Conservation (phyloP, 2,888 invertebrate genomes). For the Sarcophaga subvicina region DNA sequence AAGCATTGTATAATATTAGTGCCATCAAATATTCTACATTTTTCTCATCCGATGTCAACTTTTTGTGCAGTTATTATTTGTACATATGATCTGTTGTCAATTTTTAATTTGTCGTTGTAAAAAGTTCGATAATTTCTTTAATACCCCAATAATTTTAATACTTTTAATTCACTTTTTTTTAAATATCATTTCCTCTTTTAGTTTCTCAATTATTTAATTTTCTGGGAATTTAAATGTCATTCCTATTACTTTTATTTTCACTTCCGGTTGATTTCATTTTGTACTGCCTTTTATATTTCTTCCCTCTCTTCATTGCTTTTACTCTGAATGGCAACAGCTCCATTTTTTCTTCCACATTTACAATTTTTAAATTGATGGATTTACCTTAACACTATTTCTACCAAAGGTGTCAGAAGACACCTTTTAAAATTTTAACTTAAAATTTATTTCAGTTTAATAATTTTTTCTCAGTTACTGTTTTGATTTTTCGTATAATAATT, state of each 20-base stretch:
- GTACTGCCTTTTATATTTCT: neutral
- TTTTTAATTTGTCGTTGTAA: neutral
- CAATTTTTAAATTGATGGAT: too few relatives aligned
- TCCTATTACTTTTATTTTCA: neutral
- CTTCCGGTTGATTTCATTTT: neutral
- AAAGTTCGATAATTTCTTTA: neutral
- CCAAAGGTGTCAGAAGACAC: too few relatives aligned
- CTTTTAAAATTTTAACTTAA: too few relatives aligned
- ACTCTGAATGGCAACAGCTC: too few relatives aligned
- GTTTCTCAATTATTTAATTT: neutral
- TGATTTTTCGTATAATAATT: too few relatives aligned
- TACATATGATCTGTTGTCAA: neutral
- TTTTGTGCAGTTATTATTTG: neutral
- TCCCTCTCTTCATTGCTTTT: too few relatives aligned
- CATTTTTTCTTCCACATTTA: too few relatives aligned
- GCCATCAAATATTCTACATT: neutral
- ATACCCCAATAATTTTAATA: neutral
- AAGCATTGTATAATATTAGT: constrained; percentile 15
- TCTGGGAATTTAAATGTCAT: neutral
- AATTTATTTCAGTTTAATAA: too few relatives aligned
- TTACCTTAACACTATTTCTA: too few relatives aligned
- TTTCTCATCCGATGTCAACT: neutral
- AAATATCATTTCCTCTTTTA: neutral
- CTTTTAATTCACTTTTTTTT: neutral
- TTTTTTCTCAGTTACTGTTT: too few relatives aligned